Percentiles rank a stretch among this genome's conserved stretches.
These are phyloP conservation scores for Machimus atricapillus DNA, from an alignment of 2,888 invertebrate species.

Conservation along the genomic window DNA sequence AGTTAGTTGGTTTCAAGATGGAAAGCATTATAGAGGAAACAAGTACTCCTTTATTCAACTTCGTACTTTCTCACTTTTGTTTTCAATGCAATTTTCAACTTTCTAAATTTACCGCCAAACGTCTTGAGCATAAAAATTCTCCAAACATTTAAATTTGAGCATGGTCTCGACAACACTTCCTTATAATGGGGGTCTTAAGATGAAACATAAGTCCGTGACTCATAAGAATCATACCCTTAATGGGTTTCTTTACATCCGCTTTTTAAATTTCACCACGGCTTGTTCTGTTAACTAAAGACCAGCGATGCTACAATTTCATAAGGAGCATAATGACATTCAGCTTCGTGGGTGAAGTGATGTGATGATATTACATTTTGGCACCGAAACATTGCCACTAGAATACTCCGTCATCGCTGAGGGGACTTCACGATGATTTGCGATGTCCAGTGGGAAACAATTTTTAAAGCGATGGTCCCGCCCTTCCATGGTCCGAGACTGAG, in stretches of 20 bases:
- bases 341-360: neutral
- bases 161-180: neutral
- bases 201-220: neutral
- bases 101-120: neutral
- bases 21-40: neutral
- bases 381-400: neutral
- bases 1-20: neutral
- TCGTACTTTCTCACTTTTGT: neutral
- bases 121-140: neutral
- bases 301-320: neutral
- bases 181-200: neutral
- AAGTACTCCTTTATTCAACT: neutral
- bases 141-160: neutral
- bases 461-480: neutral
- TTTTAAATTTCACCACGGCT: neutral
- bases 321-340: neutral
- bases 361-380: neutral
- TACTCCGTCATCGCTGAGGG: neutral
- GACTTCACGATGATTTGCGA: neutral
- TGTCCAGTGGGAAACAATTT: neutral
- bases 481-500: neutral
- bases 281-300: neutral
- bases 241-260: neutral
- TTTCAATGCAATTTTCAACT: neutral
- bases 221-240: neutral